A percentile compares a stretch with the other conserved stretches of the same genome.
phyloP scores from a whole-genome alignment of 2,797 vertebrate genomes.

The Danio aesculapii region DNA sequence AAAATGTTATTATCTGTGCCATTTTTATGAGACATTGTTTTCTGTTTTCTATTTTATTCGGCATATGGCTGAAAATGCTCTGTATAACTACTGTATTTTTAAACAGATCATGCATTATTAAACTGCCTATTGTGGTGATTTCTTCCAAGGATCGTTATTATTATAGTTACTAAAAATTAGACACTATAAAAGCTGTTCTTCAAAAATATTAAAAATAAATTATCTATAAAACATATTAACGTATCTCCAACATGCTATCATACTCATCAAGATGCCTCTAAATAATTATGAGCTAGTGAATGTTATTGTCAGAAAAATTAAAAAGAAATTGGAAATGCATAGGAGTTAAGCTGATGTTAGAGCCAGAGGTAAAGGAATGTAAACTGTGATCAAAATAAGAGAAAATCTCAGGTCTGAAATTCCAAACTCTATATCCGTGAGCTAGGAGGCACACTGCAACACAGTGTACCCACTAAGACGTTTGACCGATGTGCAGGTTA shows the following conservation, averaged over 20 bases:
- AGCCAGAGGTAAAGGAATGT: too few species aligned
- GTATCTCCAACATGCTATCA: neutral
- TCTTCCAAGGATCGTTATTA: neutral
- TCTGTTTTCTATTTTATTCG: neutral
- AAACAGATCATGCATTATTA: conserved; percentile 45
- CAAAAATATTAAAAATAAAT: neutral
- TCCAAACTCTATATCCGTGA: too few species aligned
- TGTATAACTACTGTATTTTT: conserved; percentile 37
- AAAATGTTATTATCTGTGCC: conserved; percentile 5
- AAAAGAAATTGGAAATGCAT: too few species aligned
- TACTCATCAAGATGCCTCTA: neutral
- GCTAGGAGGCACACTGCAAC: too few species aligned
- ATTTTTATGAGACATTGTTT: neutral
- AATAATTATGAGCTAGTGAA: neutral
- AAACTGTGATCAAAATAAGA: too few species aligned
- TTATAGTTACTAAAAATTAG: neutral
- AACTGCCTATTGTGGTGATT: conserved; percentile 17
- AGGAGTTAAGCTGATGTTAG: too few species aligned
- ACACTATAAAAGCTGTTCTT: neutral
- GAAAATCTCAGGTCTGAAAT: too few species aligned
- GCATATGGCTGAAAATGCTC: neutral
- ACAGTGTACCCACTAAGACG: too few species aligned
- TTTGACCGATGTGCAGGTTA: too few species aligned
- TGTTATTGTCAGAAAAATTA: neutral
- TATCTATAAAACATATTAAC: neutral